phyloP scores from a whole-genome alignment of 2,797 vertebrate genomes.

The Chrosomus eos region DNA sequence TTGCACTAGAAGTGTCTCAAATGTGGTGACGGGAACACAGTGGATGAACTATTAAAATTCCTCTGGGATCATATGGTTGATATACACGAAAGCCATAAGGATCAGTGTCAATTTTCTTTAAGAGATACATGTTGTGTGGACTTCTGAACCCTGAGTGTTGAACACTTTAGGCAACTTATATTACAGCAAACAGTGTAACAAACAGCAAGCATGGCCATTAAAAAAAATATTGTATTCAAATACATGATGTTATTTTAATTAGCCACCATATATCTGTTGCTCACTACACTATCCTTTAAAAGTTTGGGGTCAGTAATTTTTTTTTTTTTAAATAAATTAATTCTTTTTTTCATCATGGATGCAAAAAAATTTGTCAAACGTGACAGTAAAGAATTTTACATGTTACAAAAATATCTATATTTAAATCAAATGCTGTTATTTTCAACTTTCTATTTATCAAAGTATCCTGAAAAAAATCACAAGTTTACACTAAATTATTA shows the following conservation, averaged over 20 bases:
- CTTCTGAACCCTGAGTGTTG: background rate
- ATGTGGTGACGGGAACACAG: constrained; percentile 58
- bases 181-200: background rate
- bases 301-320: background rate
- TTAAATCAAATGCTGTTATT: too few relatives aligned
- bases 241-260: background rate
- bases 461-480: too few relatives aligned
- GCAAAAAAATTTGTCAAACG: background rate
- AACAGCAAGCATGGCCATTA: background rate
- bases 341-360: background rate
- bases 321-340: background rate
- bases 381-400: background rate
- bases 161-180: background rate
- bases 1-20: constrained; percentile 54
- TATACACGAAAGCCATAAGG: constrained; percentile 48
- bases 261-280: background rate
- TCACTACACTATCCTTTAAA: background rate
- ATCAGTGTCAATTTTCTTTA: constrained; percentile 19
- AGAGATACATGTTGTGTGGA: background rate
- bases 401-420: too few relatives aligned
- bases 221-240: background rate
- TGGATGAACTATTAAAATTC: constrained; percentile 63
- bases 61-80: constrained; percentile 58
- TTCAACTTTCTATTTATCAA: too few relatives aligned
- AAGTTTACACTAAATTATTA: too few relatives aligned